phyloP scores from a whole-genome alignment of 2,113 vertebrate genomes.

The Strix aluco region DNA sequence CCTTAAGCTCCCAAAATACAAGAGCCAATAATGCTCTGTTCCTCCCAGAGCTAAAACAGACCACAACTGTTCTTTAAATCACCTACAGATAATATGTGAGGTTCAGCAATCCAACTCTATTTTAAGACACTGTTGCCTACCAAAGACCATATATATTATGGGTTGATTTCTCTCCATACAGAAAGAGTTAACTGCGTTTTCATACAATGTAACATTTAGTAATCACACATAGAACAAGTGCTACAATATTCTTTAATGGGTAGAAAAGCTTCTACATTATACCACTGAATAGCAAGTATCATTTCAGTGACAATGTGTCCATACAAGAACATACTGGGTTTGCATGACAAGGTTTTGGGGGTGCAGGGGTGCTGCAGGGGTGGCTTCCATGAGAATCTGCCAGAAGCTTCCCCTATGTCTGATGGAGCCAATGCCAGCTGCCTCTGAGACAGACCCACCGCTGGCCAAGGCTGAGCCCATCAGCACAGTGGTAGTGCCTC shows the following conservation, averaged over 20 bases:
- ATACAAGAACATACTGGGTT: not conserved
- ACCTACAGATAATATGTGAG: not conserved
- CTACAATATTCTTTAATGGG: not conserved
- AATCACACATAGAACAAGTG: not conserved
- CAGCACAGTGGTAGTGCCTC: too few species aligned
- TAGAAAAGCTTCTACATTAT: not conserved
- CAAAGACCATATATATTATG: not conserved
- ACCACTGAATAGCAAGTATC: not conserved
- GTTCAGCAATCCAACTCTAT: not conserved
- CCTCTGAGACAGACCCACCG: too few species aligned
- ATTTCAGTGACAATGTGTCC: not conserved
- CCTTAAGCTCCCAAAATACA: not conserved
- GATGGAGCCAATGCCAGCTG: too few species aligned
- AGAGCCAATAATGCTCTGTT: not conserved
- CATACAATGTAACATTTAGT: not conserved
- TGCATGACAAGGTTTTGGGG: too few species aligned
- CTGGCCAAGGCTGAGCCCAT: too few species aligned
- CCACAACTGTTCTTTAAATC: not conserved
- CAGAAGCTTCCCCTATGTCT: too few species aligned
- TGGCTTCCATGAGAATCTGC: too few species aligned
- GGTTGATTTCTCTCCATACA: not conserved
- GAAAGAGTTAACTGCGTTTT: not conserved
- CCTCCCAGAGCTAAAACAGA: not conserved
- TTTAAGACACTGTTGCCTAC: not conserved
- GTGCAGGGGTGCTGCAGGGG: too few species aligned